Evolutionary conservation across 2,888 invertebrate species (phyloP), one percentile per base, ranked within the genome.

Genomic region (Cataglyphis rosenhaueri): DNA sequence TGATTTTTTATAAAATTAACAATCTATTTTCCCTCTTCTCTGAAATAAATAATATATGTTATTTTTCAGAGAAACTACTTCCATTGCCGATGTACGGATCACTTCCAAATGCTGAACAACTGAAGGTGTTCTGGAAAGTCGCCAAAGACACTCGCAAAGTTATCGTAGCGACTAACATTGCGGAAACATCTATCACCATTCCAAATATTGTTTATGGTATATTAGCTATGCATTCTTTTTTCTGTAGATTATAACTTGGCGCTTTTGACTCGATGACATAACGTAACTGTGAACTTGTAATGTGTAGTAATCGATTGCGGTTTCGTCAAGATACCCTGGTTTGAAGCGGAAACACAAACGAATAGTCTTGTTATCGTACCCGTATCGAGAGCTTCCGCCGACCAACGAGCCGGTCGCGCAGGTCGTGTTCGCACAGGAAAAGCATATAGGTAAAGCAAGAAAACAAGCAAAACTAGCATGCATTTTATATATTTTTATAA

Each of bases 181-280:
- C 99, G 0, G 99, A 99, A 95, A 98, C 99, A 0, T 99, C 99
- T 0, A 96, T 99, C 25, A 99, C 99, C 0, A 98, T 99, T 91
- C 97, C 97, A 4, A 99, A 99, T 35, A 97, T 99, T 86, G 97
- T 97, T 44, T 98, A 98, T 94, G 98, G 98, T 98, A 95, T 95
- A 59, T 73, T 73, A 18, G 8, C 15, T 55, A 41, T 18, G 21
- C 21, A 32, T 9, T 79, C 65, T 66, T 78, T 57, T 18, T 76
- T 48, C 64, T 66, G 0, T 52, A 52, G 29, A 12, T 35, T 25
- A 5, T 75, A 59, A 18, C 1, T 35, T 1, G 9, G 1, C 5
- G 1, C 0, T 64, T 6, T n/a, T n/a, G 12, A 48, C 32, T 81
- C 29, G 15, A 38, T 12, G 12, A 66, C 32, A 9, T 25, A 18